Conservation (phyloP, 2,113 vertebrate species). For the Myrmophylax atrothorax region DNA sequence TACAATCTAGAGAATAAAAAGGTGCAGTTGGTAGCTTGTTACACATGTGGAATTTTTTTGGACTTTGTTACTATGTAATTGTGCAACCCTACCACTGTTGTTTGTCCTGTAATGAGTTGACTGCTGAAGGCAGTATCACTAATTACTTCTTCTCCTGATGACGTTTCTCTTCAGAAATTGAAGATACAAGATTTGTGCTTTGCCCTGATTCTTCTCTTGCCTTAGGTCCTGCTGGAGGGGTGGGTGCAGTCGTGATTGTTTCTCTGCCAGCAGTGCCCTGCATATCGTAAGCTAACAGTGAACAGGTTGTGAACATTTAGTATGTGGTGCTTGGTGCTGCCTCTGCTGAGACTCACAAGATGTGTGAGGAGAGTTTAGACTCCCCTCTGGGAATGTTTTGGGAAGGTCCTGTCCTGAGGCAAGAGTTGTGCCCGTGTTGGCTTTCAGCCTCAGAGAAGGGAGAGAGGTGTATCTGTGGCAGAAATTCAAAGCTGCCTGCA, state of each 20-base stretch:
- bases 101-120: background rate
- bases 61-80: background rate
- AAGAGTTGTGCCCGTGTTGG: background rate
- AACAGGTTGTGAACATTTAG: fast-evolving
- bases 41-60: background rate
- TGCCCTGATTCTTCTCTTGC: background rate
- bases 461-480: background rate
- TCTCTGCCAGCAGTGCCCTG: background rate
- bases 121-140: background rate
- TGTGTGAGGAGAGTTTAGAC: background rate
- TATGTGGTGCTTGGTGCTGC: background rate
- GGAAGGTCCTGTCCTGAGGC: background rate
- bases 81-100: fast-evolving
- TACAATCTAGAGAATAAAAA: background rate
- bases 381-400: background rate
- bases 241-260: fast-evolving
- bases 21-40: background rate
- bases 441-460: background rate
- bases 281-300: background rate
- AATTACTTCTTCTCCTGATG: background rate
- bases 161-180: background rate
- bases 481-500: background rate
- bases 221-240: background rate
- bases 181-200: background rate
- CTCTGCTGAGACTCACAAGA: background rate